Base-by-base conservation (phyloP, 2,888 invertebrate genomes). In the Timema cristinae region DNA sequence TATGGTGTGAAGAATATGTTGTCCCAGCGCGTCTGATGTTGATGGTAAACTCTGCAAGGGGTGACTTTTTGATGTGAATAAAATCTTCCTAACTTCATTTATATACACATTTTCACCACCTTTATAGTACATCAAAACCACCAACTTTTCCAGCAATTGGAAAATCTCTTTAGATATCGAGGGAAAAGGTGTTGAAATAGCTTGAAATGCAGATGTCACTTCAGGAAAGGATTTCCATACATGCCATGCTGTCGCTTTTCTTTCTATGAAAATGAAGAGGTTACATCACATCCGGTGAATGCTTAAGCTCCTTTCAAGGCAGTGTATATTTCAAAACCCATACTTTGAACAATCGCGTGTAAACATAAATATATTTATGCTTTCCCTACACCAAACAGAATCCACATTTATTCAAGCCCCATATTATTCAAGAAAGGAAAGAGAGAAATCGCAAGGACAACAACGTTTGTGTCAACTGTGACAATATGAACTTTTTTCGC, bases 271-370 rank as follows among this genome's bases (percentile, higher is more conserved):
- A 72, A 72, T 49, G 59, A 56, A 8, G 69, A 72, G 6, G 49
- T 66, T 50, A 50, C 50, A 47, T 72, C 72, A 48, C 72, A 72
- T 0, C 72, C 69, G 7, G 61, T 69, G 48, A 72, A 72, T 5
- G 66, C 72, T 11, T 71, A 52, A 50, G 51, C 50, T 15, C 66
- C 70, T 7, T 66, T 50, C 2, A 72, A 6, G 49, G 69, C 69
- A 70, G 32, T 32, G 15, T 63, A 8, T 51, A 48, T 70, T 48
- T 63, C 15, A 13, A 49, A 50, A 11, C 54, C 72, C 32, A 72
- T 16, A 15, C 16, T 16, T 15, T 66, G n/a, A 8, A 69, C 72
- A 10, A 72, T 70, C n/a, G 15, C 11, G 52, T 70, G 72, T 50
- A 70, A 52, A 51, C 50, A 48, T 16, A 69, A 59, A 32, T 70